A percentile compares a stretch with the other conserved stretches of the same genome.
Evolutionary conservation across 2,113 vertebrate species (phyloP).

Genomic region (Tetraodon nigroviridis): DNA sequence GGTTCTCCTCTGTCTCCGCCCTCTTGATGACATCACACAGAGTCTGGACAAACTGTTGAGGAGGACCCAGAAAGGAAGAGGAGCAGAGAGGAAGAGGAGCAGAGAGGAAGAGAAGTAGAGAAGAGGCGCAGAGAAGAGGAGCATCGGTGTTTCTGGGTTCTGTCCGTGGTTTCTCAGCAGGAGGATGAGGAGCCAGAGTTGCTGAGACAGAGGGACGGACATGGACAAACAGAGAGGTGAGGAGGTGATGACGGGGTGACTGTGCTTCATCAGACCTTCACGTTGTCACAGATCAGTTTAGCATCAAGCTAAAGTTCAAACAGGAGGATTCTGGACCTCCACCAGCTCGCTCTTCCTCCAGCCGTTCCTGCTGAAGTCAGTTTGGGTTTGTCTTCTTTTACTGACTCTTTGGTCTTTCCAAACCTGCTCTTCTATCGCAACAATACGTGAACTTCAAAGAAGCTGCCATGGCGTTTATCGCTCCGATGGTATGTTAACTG

Average conservation of each 20-base stretch:
- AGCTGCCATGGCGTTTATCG: slow-evolving; percentile 12
- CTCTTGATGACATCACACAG: neutral
- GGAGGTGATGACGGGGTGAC: no score
- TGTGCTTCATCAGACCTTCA: no score
- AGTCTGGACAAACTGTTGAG: neutral
- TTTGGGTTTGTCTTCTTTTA: no score
- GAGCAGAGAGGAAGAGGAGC: no score
- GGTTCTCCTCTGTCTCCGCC: neutral
- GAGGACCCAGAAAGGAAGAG: neutral
- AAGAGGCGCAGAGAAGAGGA: neutral
- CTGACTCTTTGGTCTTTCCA: neutral
- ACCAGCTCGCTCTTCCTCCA: no score
- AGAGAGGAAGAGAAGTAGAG: no score
- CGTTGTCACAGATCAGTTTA: no score
- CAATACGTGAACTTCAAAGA: neutral
- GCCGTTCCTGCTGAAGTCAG: neutral
- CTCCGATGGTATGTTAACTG: slow-evolving; percentile 27
- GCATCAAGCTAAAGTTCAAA: no score
- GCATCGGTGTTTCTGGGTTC: neutral
- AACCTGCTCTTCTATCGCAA: neutral
- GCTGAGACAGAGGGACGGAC: slow-evolving; percentile 38
- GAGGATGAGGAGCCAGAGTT: slow-evolving; percentile 22
- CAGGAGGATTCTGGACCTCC: no score
- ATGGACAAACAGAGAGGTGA: slow-evolving; percentile 61
- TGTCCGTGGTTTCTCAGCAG: slow-evolving; percentile 2